Base-by-base conservation (phyloP, 2,113 vertebrate species). In the Riparia riparia region DNA sequence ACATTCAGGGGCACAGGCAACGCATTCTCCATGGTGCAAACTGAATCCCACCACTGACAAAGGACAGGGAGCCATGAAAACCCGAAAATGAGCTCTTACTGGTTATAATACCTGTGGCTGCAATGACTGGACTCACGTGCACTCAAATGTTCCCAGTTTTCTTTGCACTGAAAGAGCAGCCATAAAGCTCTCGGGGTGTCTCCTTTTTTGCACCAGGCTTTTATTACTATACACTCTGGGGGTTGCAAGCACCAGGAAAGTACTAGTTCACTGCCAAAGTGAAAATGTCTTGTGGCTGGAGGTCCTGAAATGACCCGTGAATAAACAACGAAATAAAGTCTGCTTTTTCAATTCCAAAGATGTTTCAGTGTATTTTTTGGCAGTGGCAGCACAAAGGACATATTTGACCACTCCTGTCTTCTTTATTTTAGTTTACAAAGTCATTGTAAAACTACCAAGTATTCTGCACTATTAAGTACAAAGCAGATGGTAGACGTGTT, bases 401-500 rank as follows among this genome's bases (percentile, higher is more conserved):
- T 17, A 47, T 28, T 14, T 49, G 61, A 60, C 31, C 17, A n/a
- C 14, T 85, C 41, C n/a, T 49, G 51, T 9, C 45, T 34, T 70
- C 39, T 71, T 54, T 32, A 17, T 54, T 64, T 81, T 10, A 71
- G 60, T 82, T 86, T 74, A 76, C 21, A 68, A 82, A 90, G 49
- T 69, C 45, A 32, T 76, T 76, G n/a, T 64, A 65, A 85, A 86
- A 12, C 41, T 51, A 87, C 7, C 8, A 49, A 72, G 20, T 74
- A 87, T 26, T 79, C 41, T 76, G 25, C 53, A 60, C 37, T 74
- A 68, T 39, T 69, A 82, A 88, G 44, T 25, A 65, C 37, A 21
- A 65, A 78, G 56, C 79, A 97, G 92, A 91, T 80, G 78, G 95
- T 5, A 19, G 73, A 79, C 45, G n/a, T 57, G 66, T 61, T 95